These are phyloP conservation scores for Madoqua kirkii DNA, from an alignment of 2,113 vertebrate genomes.

Conservation along the genomic window DNA sequence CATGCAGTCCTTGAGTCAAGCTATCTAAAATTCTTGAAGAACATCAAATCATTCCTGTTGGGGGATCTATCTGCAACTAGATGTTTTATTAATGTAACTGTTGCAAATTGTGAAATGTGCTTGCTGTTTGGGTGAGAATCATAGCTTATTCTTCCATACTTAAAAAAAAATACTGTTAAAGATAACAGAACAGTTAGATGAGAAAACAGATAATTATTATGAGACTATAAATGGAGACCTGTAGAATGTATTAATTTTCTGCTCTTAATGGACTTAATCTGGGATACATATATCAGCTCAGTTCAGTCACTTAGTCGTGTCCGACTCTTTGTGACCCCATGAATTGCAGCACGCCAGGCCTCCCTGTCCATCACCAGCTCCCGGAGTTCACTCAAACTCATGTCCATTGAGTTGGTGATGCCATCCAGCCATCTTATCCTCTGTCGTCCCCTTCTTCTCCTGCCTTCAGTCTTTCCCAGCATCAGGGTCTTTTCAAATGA, in stretches of 20 bases:
- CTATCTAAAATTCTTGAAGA: background rate
- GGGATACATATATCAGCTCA: background rate
- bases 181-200: background rate
- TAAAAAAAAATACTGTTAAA: background rate
- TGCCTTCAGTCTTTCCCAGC: background rate
- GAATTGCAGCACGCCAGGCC: accelerated
- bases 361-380: background rate
- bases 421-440: background rate
- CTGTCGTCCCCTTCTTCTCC: background rate
- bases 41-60: accelerated
- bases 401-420: background rate
- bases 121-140: background rate
- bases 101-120: too few species aligned
- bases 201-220: background rate
- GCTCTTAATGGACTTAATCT: background rate
- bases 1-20: background rate
- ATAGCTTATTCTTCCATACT: background rate
- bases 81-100: background rate
- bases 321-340: accelerated
- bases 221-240: background rate
- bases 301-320: background rate
- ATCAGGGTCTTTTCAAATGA: background rate
- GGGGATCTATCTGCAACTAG: background rate
- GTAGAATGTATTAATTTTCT: background rate
- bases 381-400: background rate